Conservation (phyloP, 2,888 invertebrate species). For the Gandaritis pyraliata region DNA sequence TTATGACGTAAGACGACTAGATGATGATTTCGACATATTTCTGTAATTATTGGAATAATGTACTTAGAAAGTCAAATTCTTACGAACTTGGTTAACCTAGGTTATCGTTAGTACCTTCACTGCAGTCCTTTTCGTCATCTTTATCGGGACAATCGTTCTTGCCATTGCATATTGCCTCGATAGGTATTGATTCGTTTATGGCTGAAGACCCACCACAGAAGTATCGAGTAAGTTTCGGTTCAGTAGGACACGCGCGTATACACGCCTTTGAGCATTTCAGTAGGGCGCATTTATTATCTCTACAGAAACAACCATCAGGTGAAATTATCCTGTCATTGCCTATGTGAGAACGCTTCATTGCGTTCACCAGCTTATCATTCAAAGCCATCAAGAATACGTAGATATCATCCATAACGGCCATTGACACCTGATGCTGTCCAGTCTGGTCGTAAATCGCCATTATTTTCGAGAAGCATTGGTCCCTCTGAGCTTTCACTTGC, state of each 20-base stretch:
- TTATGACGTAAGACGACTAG: constrained; percentile 54
- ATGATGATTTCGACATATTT: constrained; percentile 65
- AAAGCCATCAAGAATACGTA: constrained; percentile 55
- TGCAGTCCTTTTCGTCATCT: constrained; percentile 67
- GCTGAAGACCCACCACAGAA: constrained; percentile 46
- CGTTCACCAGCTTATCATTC: constrained; percentile 58
- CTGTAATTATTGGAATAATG: constrained; percentile 46
- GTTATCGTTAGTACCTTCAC: constrained; percentile 49
- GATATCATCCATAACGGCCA: constrained; percentile 49
- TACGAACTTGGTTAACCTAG: too few species aligned
- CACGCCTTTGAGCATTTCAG: constrained; percentile 59
- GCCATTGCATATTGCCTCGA: constrained; percentile 63
- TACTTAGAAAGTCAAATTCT: too few species aligned
- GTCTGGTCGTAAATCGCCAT: constrained; percentile 54
- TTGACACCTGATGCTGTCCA: constrained; percentile 28
- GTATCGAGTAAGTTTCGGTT: constrained; percentile 57
- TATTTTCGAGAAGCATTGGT: constrained; percentile 55
- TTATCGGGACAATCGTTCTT: constrained; percentile 59
- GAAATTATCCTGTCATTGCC: constrained; percentile 61
- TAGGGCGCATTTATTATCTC: constrained; percentile 53
- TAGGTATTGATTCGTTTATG: constrained; percentile 47
- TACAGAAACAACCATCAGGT: constrained; percentile 60
- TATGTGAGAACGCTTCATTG: constrained; percentile 62
- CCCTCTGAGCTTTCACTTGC: constrained; percentile 51
- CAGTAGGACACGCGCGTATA: constrained; percentile 56